phyloP scores from a whole-genome alignment of 2,888 invertebrate genomes.

The Apamea monoglypha region DNA sequence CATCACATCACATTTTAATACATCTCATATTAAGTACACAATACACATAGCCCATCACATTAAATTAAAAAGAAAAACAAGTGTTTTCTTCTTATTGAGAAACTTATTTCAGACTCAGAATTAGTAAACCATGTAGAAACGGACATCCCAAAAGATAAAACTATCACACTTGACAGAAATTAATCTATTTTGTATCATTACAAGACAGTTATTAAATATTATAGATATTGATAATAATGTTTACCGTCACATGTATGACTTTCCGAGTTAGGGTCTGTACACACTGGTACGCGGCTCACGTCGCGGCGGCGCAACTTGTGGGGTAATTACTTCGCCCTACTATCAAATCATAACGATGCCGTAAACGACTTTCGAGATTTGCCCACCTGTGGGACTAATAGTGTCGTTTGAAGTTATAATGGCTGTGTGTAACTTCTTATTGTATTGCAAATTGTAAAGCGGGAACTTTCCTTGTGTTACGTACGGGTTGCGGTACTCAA shows the following conservation, averaged over 20 bases:
- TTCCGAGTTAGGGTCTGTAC: slow-evolving; percentile 31
- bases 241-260: slow-evolving; percentile 18
- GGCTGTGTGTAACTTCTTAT: slow-evolving; percentile 42
- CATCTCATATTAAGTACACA: neutral
- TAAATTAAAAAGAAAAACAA: neutral
- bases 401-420: slow-evolving; percentile 51
- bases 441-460: slow-evolving; percentile 18
- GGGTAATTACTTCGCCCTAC: slow-evolving; percentile 65
- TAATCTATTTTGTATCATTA: neutral
- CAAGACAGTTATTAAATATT: neutral
- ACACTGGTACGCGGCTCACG: slow-evolving; percentile 59
- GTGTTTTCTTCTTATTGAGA: neutral
- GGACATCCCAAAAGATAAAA: neutral
- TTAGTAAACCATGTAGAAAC: neutral
- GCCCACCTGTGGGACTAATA: slow-evolving; percentile 64
- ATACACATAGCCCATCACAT: neutral
- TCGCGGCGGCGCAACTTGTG: slow-evolving; percentile 52
- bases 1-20: no score
- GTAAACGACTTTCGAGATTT: slow-evolving; percentile 63
- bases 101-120: neutral
- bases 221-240: slow-evolving; percentile 24
- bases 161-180: neutral
- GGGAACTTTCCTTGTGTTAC: slow-evolving; percentile 4
- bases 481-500: neutral
- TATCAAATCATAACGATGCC: slow-evolving; percentile 62